Base-by-base conservation (phyloP, 2,888 invertebrate species). In the Oligia fasciuncula region DNA sequence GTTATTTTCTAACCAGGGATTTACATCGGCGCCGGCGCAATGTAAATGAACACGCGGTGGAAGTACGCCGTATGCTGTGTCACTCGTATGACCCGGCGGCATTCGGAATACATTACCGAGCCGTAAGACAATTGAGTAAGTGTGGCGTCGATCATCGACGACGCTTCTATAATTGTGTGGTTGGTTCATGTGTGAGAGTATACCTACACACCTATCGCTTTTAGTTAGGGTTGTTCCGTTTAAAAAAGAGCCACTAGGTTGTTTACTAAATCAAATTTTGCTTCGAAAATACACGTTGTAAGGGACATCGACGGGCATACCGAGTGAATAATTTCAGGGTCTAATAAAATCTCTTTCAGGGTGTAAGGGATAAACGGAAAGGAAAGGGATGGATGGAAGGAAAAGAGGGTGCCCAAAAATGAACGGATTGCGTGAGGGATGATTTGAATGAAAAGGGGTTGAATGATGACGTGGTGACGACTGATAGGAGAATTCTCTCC, bases 41-140 rank as follows among this genome's bases (percentile, higher is more conserved):
- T 92, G 91, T 90, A 92, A 93, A 92, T 92, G 91, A 88, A 90
- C 87, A 76, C 80, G 83, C 79, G 70, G 85, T 75, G 40, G 84
- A 82, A 74, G 76, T 74, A 73, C 85, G 87, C 87, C 80, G 91
- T 91, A 91, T 91, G 90, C 89, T 89, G 91, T 94, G 95, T 93
- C 94, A 94, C 90, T 88, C 91, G 91, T 83, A 87, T 95, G 96
- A 96, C 96, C 96, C 91, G 91, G 79, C 89, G 92, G 86, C 92
- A 89, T 90, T 91, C 84, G 75, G 96, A 95, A 96, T 96, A 96
- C 88, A 95, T 96, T 96, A 95, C 88, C 81, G 83, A 81, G 76
- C 82, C 77, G 82, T 85, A 90, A 90, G 85, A 94, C 94, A 93
- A 93, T 94, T 91, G 94, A 91, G 89, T 89, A 88, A 90, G 88